Conservation (phyloP, 2,113 vertebrate species). For the Arizona elegans region DNA sequence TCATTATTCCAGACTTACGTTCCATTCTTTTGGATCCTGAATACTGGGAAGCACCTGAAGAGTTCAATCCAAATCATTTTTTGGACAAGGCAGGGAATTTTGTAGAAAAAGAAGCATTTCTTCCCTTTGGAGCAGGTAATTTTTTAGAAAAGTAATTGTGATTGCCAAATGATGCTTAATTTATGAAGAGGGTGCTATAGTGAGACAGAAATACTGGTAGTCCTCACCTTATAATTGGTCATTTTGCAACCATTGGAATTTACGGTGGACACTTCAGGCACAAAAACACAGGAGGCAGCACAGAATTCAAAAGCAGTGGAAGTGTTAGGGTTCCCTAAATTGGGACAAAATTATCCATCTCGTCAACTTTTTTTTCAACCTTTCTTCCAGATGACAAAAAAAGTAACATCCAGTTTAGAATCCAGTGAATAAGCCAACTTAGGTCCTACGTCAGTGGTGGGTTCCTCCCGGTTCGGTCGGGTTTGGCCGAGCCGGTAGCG, state of each 20-base stretch:
- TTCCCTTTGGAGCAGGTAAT: conserved; percentile 1
- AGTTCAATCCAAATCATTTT: background rate
- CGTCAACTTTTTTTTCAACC: too few relatives aligned
- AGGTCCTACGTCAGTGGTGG: too few relatives aligned
- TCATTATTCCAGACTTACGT: background rate
- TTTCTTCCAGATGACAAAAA: too few relatives aligned
- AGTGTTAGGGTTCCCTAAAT: too few relatives aligned
- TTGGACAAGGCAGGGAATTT: background rate
- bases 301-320: background rate
- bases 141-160: background rate
- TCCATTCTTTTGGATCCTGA: background rate
- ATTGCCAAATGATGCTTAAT: background rate
- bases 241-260: background rate
- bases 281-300: background rate
- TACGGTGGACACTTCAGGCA: background rate
- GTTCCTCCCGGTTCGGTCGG: too few relatives aligned
- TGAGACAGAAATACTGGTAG: background rate
- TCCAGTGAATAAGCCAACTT: too few relatives aligned
- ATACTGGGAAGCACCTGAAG: background rate
- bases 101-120: background rate
- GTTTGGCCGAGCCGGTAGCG: too few relatives aligned
- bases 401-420: too few relatives aligned
- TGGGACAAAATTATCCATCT: too few relatives aligned
- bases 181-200: background rate
- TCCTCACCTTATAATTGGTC: background rate